phyloP scores from a whole-genome alignment of 2,113 vertebrate species.

The Nycticebus coucang region DNA sequence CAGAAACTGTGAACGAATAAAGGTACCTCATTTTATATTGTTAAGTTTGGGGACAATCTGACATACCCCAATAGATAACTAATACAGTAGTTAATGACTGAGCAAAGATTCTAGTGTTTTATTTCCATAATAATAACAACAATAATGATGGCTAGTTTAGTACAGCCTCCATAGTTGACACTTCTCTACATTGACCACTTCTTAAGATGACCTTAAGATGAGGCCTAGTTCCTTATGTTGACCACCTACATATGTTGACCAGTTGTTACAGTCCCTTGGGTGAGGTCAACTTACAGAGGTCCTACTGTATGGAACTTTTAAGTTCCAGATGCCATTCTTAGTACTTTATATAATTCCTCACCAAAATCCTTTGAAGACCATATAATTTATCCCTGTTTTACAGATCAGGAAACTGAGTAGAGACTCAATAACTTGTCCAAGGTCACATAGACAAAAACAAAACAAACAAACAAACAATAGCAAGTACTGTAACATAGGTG shows the following conservation, averaged over 20 bases:
- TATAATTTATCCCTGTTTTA: conserved; percentile 25
- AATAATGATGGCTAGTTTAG: neutral
- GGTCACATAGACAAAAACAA: neutral
- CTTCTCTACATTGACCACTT: too few relatives aligned
- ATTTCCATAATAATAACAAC: neutral
- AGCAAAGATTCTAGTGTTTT: neutral
- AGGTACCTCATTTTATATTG: neutral
- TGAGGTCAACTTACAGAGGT: too few relatives aligned
- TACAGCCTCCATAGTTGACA: too few relatives aligned
- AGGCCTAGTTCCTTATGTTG: too few relatives aligned
- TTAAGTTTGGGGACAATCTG: neutral
- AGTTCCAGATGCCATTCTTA: neutral
- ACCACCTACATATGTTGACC: too few relatives aligned
- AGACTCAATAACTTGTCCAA: neutral
- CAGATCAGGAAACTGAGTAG: conserved; percentile 22
- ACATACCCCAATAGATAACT: neutral
- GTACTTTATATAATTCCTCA: neutral
- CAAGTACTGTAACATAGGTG: neutral
- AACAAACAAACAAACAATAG: neutral
- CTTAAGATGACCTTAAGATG: too few relatives aligned
- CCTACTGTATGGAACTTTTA: neutral
- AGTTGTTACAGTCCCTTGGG: too few relatives aligned
- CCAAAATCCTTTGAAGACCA: neutral
- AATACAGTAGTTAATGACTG: neutral
- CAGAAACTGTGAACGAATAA: neutral